phyloP scores from a whole-genome alignment of 2,888 invertebrate genomes.

The Papilio elwesi region DNA sequence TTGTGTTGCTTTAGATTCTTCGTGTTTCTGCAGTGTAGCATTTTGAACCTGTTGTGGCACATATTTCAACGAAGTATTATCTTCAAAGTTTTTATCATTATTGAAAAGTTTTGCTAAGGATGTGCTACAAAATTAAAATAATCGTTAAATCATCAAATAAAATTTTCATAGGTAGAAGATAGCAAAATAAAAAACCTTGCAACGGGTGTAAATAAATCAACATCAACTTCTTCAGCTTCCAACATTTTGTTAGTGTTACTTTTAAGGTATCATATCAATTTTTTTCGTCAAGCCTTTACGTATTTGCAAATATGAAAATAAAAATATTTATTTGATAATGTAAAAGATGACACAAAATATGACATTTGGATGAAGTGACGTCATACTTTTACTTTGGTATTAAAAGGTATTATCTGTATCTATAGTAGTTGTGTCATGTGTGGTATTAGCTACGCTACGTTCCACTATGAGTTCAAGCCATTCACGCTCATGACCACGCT shows the following conservation, averaged over 20 bases:
- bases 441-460: no score
- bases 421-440: no score
- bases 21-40: slow-evolving; percentile 47
- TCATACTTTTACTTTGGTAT: no score
- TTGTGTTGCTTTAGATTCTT: slow-evolving; percentile 59
- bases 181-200: slow-evolving; percentile 57
- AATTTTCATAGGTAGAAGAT: slow-evolving; percentile 16
- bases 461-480: no score
- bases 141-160: slow-evolving; percentile 1
- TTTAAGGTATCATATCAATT: neutral
- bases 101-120: slow-evolving; percentile 73
- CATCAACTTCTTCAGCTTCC: slow-evolving; percentile 73
- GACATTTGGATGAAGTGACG: no score
- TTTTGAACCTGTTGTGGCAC: slow-evolving; percentile 62
- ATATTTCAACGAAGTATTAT: slow-evolving; percentile 67
- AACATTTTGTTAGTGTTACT: slow-evolving; percentile 49
- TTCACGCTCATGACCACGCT: no score
- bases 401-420: no score
- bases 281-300: neutral
- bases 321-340: neutral
- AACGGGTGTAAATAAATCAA: slow-evolving; percentile 76
- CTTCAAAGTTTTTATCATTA: slow-evolving; percentile 48
- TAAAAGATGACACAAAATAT: no score
- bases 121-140: slow-evolving; percentile 59
- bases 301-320: neutral